phyloP scores from a whole-genome alignment of 1,140 invertebrate genomes.

The Drosophila mojavensis region DNA sequence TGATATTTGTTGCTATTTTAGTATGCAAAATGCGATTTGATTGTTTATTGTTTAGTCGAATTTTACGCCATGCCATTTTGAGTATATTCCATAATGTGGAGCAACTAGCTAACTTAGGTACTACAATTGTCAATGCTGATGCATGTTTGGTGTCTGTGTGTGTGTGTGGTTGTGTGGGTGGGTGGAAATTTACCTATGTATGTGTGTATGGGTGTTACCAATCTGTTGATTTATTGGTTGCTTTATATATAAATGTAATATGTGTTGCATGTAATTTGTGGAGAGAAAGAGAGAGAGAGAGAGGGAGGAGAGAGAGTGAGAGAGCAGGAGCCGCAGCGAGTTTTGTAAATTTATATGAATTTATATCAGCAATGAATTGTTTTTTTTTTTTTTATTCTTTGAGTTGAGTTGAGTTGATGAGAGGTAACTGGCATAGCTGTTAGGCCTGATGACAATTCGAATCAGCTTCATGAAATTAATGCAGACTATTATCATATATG shows the following conservation, averaged over 20 bases:
- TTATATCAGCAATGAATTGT: constrained; percentile 20
- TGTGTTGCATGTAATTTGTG: constrained; percentile 24
- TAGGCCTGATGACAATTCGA: background rate
- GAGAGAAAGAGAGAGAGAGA: too few species aligned
- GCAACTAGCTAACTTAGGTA: constrained; percentile 51
- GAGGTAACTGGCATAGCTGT: background rate
- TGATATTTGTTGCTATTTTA: constrained; percentile 40
- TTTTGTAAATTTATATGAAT: constrained; percentile 18
- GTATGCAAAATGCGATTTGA: constrained; percentile 59
- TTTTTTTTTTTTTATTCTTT: background rate
- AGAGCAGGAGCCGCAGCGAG: constrained; percentile 1
- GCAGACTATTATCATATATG: background rate
- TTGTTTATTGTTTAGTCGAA: constrained; percentile 45
- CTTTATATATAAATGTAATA: background rate
- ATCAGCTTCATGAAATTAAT: constrained; percentile 2
- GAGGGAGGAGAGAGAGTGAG: too few species aligned
- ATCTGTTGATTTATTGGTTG: constrained; percentile 61
- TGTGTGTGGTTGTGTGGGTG: constrained; percentile 41
- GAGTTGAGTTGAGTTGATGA: background rate
- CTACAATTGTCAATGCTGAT: constrained; percentile 46
- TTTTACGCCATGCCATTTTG: constrained; percentile 63
- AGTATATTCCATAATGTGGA: constrained; percentile 30
- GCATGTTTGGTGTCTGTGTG: constrained; percentile 40
- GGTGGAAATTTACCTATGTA: background rate
- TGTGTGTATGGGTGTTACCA: constrained; percentile 47